Percentiles rank a stretch among this genome's conserved stretches.
Evolutionary conservation across 2,113 vertebrate genomes (phyloP).

Genomic region (Gymnobelideus leadbeateri): DNA sequence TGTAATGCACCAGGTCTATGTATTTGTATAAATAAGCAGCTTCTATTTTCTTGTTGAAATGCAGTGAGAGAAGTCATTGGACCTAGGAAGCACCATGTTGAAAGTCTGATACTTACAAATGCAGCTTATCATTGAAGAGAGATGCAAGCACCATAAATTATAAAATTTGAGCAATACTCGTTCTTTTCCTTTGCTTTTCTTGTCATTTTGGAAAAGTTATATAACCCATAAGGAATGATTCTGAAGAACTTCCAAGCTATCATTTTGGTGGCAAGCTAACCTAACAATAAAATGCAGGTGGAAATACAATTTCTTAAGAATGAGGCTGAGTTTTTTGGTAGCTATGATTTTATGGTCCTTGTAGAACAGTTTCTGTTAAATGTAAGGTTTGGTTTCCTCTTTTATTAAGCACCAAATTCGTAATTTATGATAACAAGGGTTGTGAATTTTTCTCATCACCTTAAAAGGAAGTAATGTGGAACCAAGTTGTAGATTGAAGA

Average conservation of each 20-base stretch:
- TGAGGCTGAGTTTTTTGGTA: constrained; percentile 39
- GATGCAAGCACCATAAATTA: constrained; percentile 55
- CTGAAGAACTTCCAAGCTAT: constrained; percentile 33
- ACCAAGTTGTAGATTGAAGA: constrained; percentile 63
- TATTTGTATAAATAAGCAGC: background rate
- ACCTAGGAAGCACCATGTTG: background rate
- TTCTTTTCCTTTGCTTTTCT: constrained; percentile 64
- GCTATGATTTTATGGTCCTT: constrained; percentile 40
- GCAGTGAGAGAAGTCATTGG: background rate
- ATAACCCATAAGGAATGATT: constrained; percentile 62
- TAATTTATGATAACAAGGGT: constrained; percentile 74
- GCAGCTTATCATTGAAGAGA: constrained; percentile 48
- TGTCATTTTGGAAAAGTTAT: constrained; percentile 73
- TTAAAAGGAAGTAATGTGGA: constrained; percentile 73
- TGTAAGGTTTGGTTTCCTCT: constrained; percentile 68
- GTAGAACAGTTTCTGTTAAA: constrained; percentile 56
- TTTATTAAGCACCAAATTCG: constrained; percentile 75
- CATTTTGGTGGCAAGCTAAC: constrained; percentile 47
- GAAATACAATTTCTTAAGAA: constrained; percentile 31
- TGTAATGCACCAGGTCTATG: background rate
- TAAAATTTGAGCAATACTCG: constrained; percentile 51
- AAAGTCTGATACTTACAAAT: constrained; percentile 25
- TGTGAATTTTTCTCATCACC: constrained; percentile 61
- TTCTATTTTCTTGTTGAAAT: background rate
- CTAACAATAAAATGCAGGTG: constrained; percentile 44